These are phyloP conservation scores for Hirtodrosophila alboralis DNA, from an alignment of 2,888 invertebrate genomes.

Conservation along the genomic window DNA sequence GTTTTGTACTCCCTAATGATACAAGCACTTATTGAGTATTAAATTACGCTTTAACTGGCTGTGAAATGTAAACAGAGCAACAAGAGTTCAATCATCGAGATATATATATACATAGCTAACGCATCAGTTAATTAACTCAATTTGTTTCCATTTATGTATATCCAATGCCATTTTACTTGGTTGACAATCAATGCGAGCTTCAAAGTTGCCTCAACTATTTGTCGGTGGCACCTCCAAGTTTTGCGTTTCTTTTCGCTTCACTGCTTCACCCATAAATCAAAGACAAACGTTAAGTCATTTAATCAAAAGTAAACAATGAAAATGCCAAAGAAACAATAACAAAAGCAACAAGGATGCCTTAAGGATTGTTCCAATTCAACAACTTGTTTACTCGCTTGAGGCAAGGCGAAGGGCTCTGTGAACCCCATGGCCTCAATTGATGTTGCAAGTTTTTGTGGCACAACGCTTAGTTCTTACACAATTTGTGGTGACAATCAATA, in stretches of 20 bases:
- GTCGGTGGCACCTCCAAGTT: background rate
- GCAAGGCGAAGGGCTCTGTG: slow-evolving; percentile 44
- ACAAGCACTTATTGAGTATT: slow-evolving; percentile 23
- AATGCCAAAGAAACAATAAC: slow-evolving; percentile 11
- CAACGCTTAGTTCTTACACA: slow-evolving; percentile 7
- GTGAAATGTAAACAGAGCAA: slow-evolving; percentile 6
- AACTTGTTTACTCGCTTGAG: slow-evolving; percentile 40
- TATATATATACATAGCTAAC: slow-evolving; percentile 19
- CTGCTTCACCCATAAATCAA: slow-evolving; percentile 65
- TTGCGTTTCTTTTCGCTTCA: slow-evolving; percentile 31
- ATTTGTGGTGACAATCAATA: slow-evolving; percentile 17
- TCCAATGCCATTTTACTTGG: slow-evolving; percentile 1
- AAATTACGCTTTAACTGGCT: slow-evolving; percentile 2
- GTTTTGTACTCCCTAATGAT: slow-evolving; percentile 25
- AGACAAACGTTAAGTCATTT: slow-evolving; percentile 55
- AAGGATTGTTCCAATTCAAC: slow-evolving; percentile 16
- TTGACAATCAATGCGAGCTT: slow-evolving; percentile 15
- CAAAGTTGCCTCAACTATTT: background rate
- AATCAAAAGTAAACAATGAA: slow-evolving; percentile 7
- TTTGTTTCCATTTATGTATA: slow-evolving; percentile 19
- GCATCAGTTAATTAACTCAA: slow-evolving; percentile 40
- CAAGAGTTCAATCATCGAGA: slow-evolving; percentile 7
- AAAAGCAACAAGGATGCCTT: slow-evolving; percentile 20
- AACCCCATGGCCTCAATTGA: slow-evolving; percentile 54
- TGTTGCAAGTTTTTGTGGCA: slow-evolving; percentile 36